phyloP scores from a whole-genome alignment of 2,113 vertebrate genomes.

The Phalacrocorax pelagicus region DNA sequence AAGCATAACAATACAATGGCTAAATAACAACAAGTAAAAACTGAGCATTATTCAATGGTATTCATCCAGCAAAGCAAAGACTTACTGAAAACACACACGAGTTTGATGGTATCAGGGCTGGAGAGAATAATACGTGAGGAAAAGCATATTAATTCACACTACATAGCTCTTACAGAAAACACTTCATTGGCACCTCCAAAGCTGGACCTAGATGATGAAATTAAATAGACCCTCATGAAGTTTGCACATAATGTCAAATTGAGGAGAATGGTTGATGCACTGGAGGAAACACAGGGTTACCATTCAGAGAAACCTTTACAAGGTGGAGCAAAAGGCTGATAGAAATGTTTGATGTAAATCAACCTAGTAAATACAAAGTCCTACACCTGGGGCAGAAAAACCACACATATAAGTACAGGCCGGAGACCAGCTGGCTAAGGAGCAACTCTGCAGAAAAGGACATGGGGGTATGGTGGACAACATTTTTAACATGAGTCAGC shows the following conservation, averaged over 20 bases:
- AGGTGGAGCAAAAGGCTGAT: not conserved
- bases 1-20: not conserved
- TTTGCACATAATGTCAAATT: not conserved
- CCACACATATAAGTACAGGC: not conserved
- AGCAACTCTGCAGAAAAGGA: not conserved
- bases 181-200: not conserved
- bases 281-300: not conserved
- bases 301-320: not conserved
- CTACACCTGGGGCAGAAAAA: not conserved
- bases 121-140: not conserved
- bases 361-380: not conserved
- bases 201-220: not conserved
- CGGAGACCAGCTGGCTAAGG: not conserved
- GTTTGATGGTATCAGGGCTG: not conserved
- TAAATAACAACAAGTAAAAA: not conserved
- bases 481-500: not conserved
- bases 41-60: not conserved
- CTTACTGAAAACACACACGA: not conserved
- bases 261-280: not conserved
- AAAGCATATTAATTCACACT: not conserved
- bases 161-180: not conserved
- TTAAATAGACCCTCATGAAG: not conserved
- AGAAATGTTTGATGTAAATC: not conserved
- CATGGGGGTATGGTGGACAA: not conserved
- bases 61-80: slow-evolving; percentile 29